Percentiles rank a stretch among this genome's conserved stretches.
phyloP scores from a whole-genome alignment of 2,797 vertebrate genomes.

The Aselliscus stoliczkanus region DNA sequence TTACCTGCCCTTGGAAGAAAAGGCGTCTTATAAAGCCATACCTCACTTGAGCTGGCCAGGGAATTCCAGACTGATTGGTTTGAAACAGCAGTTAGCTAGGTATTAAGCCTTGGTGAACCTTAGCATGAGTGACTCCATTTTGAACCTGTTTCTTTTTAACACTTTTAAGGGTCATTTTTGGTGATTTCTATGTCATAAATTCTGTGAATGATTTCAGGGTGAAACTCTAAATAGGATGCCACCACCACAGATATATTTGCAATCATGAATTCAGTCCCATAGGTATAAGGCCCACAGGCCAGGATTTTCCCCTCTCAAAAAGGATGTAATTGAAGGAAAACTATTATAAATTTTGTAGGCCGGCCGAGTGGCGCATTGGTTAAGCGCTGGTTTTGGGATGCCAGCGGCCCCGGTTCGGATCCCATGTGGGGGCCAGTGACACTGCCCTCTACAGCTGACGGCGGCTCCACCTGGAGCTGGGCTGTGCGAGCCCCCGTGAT shows the following conservation, averaged over 20 bases:
- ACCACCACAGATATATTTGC: background rate
- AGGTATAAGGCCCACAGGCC: background rate
- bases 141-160: background rate
- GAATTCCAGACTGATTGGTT: background rate
- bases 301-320: background rate
- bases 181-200: background rate
- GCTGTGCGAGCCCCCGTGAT: too few relatives aligned
- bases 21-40: background rate
- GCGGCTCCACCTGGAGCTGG: too few relatives aligned
- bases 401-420: too few relatives aligned
- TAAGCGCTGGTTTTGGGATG: too few relatives aligned
- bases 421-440: too few relatives aligned
- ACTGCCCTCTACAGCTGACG: too few relatives aligned
- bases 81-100: background rate
- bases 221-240: background rate
- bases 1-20: background rate
- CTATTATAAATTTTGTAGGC: background rate
- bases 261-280: background rate
- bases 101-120: background rate
- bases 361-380: too few relatives aligned
- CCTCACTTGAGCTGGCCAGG: background rate
- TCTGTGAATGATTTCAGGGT: background rate
- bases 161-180: background rate
- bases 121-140: background rate
- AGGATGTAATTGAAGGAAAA: background rate